Base-by-base conservation (phyloP, 2,888 invertebrate genomes). In the Ochropleura leucogaster region DNA sequence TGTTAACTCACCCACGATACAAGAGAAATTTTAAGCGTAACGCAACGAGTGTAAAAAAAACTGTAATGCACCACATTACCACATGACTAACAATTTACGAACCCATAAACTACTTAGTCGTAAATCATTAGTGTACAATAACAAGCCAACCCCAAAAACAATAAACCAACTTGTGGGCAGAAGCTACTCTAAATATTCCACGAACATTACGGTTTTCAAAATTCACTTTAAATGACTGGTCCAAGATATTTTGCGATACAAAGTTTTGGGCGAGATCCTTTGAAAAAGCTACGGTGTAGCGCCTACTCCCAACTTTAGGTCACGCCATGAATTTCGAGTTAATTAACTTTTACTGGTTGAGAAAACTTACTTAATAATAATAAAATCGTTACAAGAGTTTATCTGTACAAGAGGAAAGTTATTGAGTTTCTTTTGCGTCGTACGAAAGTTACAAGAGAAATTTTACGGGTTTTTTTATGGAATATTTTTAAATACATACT, bases 191-290 rank as follows among this genome's bases (percentile, higher is more conserved):
- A 64, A 81, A 83, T 44, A 81, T 74, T 68, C 68, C 40, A 59
- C 30, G n/a, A 57, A 60, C 57, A 71, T 77, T 67, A 88, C 85
- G 85, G 88, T 90, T 88, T 87, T 85, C 79, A 84, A 91, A 92
- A 87, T 93, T 92, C 89, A 89, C 91, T 93, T 91, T 91, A 91
- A 93, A 93, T 91, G 91, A 93, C 90, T 93, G 90, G 90, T 89
- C 86, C 88, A 87, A 91, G 90, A 90, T 90, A 89, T 89, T 88
- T 88, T 87, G 84, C 84, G 82, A 84, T 87, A 88, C 89, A 83
- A 89, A 90, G 88, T 91, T 90, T 79, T 68, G 80, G 83, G 82
- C 78, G 89, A 91, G 89, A 90, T 91, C 91, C 91, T 93, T 93
- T 91, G 90, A 92, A 92, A 92, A 90, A 57, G 89, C 86, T 80